Base-by-base conservation (phyloP, 2,797 vertebrate species). In the Bradypus variegatus region DNA sequence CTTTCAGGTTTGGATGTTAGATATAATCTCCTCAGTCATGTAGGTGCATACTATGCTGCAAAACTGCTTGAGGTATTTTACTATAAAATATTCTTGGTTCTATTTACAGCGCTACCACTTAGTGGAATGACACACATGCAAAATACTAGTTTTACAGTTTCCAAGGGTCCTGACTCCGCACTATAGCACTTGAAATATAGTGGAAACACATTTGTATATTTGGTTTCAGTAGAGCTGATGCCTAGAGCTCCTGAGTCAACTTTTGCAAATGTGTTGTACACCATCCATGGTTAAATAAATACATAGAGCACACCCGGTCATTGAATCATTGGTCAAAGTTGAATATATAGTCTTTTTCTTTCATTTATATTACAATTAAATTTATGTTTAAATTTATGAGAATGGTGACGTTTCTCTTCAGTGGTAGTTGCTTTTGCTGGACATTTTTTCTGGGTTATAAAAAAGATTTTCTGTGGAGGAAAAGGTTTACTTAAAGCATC, bases 1-100 rank as follows among this genome's bases (percentile, higher is more conserved):
- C 89, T 84, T 96, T 93, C 94, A 98, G 98, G 97, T 95, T 96
- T 99, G 90, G 98, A 99, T 93, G 86, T 99, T 62, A 95, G 97
- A 29, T 99, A 97, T 84, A 99, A 99, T 55, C 64, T 96, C 87
- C 86, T 99, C 82, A 97, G 97, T 16, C 97, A 99, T 93, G 93
- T 94, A 77, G 99, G 98, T 14, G 97, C 97, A 1, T 85, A 73
- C 81, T 96, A 98, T 55, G 53, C 98, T 8, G 97, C 97, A 62
- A 91, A 95, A 0, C 97, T 99, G 33, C 95, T 99, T 55, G 96
- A 98, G 98, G 99, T 99, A 96, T 79, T 70, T 90, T 67, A 62
- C 55, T 60, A 15, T 76, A 92, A 78, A 89, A 60, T n/a, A 14
- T 88, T 94, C 48, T 90, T 25, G 65, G 45, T 69, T 94, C 90